A percentile compares a stretch with the other conserved stretches of the same genome.
Conservation (phyloP, 2,797 vertebrate species). For the Cossypha dichroa region DNA sequence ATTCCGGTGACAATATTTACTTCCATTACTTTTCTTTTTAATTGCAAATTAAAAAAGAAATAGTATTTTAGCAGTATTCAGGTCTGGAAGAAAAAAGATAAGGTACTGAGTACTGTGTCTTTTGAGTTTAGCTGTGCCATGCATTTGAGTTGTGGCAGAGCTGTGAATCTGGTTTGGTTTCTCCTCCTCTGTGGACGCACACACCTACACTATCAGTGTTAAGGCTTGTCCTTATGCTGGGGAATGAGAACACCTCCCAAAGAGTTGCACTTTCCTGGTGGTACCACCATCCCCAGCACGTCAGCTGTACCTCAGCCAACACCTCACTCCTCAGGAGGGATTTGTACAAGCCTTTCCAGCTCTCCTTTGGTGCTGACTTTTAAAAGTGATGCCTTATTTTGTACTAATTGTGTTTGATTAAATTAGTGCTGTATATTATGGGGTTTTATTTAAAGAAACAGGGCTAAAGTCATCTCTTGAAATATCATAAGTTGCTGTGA, state of each 20-base stretch:
- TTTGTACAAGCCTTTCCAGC: slow-evolving; percentile 65
- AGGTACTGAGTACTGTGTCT: background rate
- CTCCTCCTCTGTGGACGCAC: slow-evolving; percentile 28
- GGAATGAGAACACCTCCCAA: slow-evolving; percentile 47
- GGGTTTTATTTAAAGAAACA: slow-evolving; percentile 70
- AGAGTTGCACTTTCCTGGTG: slow-evolving; percentile 66
- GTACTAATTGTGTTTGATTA: slow-evolving; percentile 70
- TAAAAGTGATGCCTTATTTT: slow-evolving; percentile 91
- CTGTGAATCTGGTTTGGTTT: slow-evolving; percentile 45
- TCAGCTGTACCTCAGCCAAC: slow-evolving; percentile 51
- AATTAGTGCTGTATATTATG: slow-evolving; percentile 73
- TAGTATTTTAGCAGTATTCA: background rate
- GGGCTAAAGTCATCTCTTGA: slow-evolving; percentile 79
- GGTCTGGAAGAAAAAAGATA: background rate
- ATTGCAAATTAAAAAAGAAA: background rate
- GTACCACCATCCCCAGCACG: background rate
- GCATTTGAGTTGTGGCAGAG: background rate
- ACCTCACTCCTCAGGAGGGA: background rate
- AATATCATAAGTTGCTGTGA: slow-evolving; percentile 68
- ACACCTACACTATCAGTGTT: background rate
- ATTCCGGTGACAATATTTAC: background rate
- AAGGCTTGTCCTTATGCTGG: slow-evolving; percentile 48
- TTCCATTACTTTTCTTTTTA: background rate
- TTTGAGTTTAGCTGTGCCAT: background rate
- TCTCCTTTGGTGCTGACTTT: slow-evolving; percentile 87